These are phyloP conservation scores for Anarrhichthys ocellatus DNA, from an alignment of 2,113 vertebrate genomes.

Conservation along the genomic window DNA sequence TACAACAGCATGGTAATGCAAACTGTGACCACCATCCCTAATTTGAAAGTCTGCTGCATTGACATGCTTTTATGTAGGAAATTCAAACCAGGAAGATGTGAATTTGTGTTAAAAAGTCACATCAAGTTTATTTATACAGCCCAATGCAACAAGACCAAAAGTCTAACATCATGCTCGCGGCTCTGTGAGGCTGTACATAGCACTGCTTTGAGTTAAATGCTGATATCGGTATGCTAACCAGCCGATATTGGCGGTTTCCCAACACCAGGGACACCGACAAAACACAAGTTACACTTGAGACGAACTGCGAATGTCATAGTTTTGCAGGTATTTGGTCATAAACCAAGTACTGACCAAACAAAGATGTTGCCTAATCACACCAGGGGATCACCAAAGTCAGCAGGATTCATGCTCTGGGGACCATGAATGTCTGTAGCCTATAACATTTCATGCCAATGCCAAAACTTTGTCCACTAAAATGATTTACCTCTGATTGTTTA, in stretches of 20 bases:
- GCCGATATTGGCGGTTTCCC: no score
- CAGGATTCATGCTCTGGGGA: background rate
- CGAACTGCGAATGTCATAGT: background rate
- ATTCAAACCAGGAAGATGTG: background rate
- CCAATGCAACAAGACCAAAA: background rate
- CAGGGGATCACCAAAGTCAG: no score
- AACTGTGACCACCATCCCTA: background rate
- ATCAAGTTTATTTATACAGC: no score
- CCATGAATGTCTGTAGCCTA: background rate
- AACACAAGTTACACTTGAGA: no score
- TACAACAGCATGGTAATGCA: background rate
- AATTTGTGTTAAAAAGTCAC: background rate
- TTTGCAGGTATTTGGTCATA: background rate
- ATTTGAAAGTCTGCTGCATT: background rate
- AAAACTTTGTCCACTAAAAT: no score
- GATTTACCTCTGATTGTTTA: no score
- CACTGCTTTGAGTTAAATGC: background rate
- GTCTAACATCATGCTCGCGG: background rate
- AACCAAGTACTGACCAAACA: no score
- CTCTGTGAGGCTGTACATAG: no score
- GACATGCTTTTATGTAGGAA: background rate
- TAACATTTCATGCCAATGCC: no score
- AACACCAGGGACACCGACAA: no score
- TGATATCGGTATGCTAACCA: no score
- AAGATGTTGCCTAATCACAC: no score